A percentile compares a stretch with the other conserved stretches of the same genome.
Conservation (phyloP, 2,113 vertebrate genomes). For the Phainopepla nitens region DNA sequence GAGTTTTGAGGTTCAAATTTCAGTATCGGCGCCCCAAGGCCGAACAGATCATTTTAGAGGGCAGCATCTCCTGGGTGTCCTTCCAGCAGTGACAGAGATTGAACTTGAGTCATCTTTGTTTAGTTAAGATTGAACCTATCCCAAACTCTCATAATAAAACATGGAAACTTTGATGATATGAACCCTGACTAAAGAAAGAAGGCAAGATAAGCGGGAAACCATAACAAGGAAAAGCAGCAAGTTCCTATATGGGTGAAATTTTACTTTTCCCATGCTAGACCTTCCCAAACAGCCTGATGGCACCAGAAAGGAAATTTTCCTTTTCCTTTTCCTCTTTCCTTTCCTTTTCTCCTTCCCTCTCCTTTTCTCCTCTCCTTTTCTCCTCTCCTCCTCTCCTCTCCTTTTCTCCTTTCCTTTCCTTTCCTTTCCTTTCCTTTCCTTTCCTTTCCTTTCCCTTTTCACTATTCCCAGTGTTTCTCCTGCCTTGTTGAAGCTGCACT, state of each 20-base stretch:
- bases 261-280: background rate
- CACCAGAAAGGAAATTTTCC: background rate
- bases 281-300: background rate
- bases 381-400: too few relatives aligned
- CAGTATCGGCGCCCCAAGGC: background rate
- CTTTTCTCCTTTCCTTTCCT: too few relatives aligned
- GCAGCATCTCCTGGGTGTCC: background rate
- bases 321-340: too few relatives aligned
- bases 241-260: background rate
- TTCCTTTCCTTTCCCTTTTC: background rate
- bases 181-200: background rate
- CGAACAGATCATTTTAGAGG: background rate
- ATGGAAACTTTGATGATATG: background rate
- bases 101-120: background rate
- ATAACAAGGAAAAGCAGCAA: background rate
- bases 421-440: too few relatives aligned
- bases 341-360: too few relatives aligned
- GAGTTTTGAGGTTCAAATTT: background rate
- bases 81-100: background rate
- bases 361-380: too few relatives aligned
- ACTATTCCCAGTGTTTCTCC: background rate
- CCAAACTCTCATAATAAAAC: background rate
- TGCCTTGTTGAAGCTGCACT: background rate
- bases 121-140: background rate
- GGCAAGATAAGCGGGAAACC: background rate